phyloP scores from a whole-genome alignment of 2,888 invertebrate species.

The Idaea straminata region DNA sequence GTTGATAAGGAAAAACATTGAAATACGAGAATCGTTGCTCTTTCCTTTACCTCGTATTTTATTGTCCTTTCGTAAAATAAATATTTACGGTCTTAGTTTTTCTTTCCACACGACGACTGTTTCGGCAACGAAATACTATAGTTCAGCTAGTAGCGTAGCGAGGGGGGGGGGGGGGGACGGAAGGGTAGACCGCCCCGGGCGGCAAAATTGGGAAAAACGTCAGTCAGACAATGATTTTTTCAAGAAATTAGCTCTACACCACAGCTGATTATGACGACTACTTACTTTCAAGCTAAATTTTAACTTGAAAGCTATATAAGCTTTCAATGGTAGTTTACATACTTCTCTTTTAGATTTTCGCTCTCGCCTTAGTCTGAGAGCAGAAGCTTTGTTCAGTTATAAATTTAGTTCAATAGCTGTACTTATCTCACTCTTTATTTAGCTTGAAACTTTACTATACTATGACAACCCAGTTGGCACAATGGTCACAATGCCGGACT shows the following conservation, averaged over 20 bases:
- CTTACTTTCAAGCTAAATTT: too few species aligned
- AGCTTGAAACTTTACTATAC: not conserved
- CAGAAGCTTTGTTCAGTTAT: not conserved
- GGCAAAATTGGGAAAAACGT: too few species aligned
- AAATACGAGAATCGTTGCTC: constrained; percentile 1
- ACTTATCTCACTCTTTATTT: not conserved
- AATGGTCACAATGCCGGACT: too few species aligned
- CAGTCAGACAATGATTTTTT: too few species aligned
- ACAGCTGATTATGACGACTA: too few species aligned
- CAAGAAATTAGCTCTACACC: too few species aligned
- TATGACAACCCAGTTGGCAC: too few species aligned
- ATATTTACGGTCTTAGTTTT: not conserved
- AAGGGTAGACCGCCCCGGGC: too few species aligned
- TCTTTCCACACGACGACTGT: not conserved
- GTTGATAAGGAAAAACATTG: constrained; percentile 1
- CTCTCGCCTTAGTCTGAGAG: not conserved
- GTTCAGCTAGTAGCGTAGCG: too few species aligned
- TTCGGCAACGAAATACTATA: not conserved
- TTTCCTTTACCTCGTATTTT: not conserved
- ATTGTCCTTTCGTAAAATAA: constrained; percentile 1
- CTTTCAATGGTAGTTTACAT: not conserved
- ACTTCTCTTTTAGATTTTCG: not conserved
- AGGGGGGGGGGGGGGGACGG: too few species aligned
- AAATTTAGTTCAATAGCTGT: not conserved
- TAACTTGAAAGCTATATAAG: too few species aligned